A percentile compares a stretch with the other conserved stretches of the same genome.
phyloP scores from a whole-genome alignment of 1,140 invertebrate genomes.

The Penaeus japonicus region DNA sequence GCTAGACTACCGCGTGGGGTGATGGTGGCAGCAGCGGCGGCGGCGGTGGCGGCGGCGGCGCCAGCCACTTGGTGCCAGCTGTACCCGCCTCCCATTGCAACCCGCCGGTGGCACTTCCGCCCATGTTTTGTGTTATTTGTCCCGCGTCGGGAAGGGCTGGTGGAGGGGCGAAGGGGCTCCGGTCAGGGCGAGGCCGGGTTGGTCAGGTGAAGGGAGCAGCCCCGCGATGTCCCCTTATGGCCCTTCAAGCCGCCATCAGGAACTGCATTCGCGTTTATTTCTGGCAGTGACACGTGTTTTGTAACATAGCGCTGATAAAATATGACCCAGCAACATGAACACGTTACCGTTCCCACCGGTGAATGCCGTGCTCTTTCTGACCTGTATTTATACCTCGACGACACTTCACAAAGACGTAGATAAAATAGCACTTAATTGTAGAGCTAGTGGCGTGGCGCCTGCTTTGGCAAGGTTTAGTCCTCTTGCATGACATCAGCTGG shows the following conservation, averaged over 20 bases:
- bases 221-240: background rate
- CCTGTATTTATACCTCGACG: background rate
- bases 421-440: constrained; percentile 17
- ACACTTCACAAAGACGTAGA: too few species aligned
- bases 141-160: background rate
- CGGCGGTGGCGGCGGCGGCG: constrained; percentile 4
- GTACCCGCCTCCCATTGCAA: constrained; percentile 21
- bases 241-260: background rate
- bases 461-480: constrained; percentile 25
- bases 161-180: background rate
- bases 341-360: background rate
- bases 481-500: constrained; percentile 50
- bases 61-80: constrained; percentile 19
- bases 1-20: background rate
- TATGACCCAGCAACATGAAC: background rate
- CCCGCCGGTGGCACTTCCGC: constrained; percentile 38
- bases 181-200: too few species aligned
- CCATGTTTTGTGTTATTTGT: constrained; percentile 38
- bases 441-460: background rate
- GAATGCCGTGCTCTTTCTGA: background rate
- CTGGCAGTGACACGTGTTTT: constrained; percentile 47
- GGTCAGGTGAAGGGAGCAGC: constrained; percentile 31
- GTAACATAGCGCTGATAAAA: background rate
- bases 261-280: constrained; percentile 52
- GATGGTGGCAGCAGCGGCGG: background rate